Evolutionary conservation across 2,888 invertebrate genomes (phyloP).

Genomic region (Hirtodrosophila histrioides): DNA sequence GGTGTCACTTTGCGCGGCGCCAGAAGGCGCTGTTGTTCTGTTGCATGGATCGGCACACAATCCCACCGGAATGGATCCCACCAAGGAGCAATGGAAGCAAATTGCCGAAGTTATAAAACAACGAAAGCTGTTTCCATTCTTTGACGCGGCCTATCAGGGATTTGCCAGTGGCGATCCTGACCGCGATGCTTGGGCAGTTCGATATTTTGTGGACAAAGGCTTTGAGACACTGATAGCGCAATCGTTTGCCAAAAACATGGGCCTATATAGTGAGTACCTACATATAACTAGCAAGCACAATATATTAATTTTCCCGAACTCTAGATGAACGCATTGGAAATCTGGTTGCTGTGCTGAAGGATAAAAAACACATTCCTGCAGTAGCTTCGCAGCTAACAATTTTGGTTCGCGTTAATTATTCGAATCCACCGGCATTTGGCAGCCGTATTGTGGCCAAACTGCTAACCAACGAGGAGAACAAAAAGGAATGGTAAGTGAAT

Average conservation of each 20-base stretch:
- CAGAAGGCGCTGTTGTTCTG: constrained; percentile 92
- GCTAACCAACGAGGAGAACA: constrained; percentile 89
- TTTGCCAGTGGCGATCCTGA: constrained; percentile 97
- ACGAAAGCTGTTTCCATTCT: constrained; percentile 90
- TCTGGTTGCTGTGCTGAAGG: constrained; percentile 90
- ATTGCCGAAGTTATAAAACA: constrained; percentile 92
- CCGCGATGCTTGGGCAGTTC: constrained; percentile 93
- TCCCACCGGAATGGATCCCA: constrained; percentile 40
- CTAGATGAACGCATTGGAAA: constrained; percentile 96
- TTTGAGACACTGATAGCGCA: constrained; percentile 96
- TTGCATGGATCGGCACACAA: constrained; percentile 38
- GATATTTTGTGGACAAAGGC: constrained; percentile 92
- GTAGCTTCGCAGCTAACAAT: constrained; percentile 93
- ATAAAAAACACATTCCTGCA: constrained; percentile 86
- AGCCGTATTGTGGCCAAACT: constrained; percentile 94
- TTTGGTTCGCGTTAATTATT: constrained; percentile 94
- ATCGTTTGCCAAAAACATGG: constrained; percentile 99
- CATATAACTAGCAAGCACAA: too few species aligned
- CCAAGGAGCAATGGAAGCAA: constrained; percentile 89
- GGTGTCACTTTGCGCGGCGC: constrained; percentile 90
- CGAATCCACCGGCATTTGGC: constrained; percentile 97
- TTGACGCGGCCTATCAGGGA: constrained; percentile 96
- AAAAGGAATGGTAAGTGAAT: constrained; percentile 89
- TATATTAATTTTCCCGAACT: neutral
- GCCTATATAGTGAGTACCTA: constrained; percentile 93